Base-by-base conservation (phyloP, 2,113 vertebrate species). In the Sturnira hondurensis region DNA sequence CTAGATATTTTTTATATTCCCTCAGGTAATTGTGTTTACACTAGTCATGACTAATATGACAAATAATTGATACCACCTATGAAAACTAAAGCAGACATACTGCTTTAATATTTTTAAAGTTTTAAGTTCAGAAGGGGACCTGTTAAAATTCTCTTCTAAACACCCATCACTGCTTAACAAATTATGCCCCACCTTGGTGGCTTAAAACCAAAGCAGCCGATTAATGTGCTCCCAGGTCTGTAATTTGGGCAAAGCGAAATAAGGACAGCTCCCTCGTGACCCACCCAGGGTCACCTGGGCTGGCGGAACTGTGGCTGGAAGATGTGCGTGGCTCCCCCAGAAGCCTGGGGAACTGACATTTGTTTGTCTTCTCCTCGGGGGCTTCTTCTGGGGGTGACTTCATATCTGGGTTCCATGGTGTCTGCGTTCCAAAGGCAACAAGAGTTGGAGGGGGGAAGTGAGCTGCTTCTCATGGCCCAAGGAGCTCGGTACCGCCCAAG, bases 281-380 rank as follows among this genome's bases (percentile, higher is more conserved):
- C 9, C 28, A 38, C 0, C 10, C 19, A 13, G 5, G 47, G 2
- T 52, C n/a, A 22, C 2, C 13, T 24, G 47, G 2, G 6, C 3
- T 56, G 54, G 47, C 2, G 41, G 41, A 4, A 58, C 15, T 31
- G 38, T 11, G 28, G 9, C 22, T 33, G 26, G 11, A 71, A 63
- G 9, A 45, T 45, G 15, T 33, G 28, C 1, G 5, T 14, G 3
- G 33, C 4, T 78, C 58, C 43, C 14, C 36, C 41, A 58, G 38
- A 43, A 41, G 24, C n/a, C 22, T 65, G 16, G 5, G 8, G 76
- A 56, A 19, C 3, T 71, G 33, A 38, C 16, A 1, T 12, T 56
- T 88, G 8, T 31, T 52, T 13, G 50, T 54, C 26, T 20, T 54
- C 26, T 20, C 11, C 6, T 22, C 17, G 16, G 28, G 56, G 11